Percentiles rank a stretch among this genome's conserved stretches.
Conservation (phyloP, 2,797 vertebrate species). For the Anguilla anguilla region DNA sequence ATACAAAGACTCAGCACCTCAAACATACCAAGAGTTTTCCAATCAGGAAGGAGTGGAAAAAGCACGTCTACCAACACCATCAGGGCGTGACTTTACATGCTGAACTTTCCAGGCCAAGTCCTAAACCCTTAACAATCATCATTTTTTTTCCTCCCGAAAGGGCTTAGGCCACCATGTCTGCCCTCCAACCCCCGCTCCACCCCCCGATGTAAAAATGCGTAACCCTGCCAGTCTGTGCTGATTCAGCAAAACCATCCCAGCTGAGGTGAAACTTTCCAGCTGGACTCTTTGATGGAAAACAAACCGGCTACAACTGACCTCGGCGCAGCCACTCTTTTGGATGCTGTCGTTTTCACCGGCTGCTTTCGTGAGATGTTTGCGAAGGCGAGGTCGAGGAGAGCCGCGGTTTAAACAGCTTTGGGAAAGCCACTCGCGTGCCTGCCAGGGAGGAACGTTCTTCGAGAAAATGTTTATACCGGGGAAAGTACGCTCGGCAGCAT, state of each 20-base stretch:
- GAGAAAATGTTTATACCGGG: not conserved
- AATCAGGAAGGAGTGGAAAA: slow-evolving; percentile 10
- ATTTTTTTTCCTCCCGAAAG: not conserved
- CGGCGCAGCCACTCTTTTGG: not conserved
- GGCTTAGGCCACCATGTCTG: not conserved
- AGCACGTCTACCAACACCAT: not conserved
- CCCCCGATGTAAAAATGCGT: not conserved
- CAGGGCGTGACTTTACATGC: not conserved
- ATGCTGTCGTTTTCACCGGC: not conserved
- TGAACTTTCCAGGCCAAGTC: not conserved
- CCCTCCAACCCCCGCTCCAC: not conserved
- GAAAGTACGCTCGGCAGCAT: not conserved
- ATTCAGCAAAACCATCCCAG: slow-evolving; percentile 25
- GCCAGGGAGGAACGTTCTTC: not conserved
- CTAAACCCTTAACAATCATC: not conserved
- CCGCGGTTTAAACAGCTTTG: not conserved
- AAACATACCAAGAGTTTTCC: not conserved
- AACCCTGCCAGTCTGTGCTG: not conserved
- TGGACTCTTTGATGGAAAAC: not conserved
- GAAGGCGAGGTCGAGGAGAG: slow-evolving; percentile 1
- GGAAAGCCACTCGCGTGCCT: not conserved
- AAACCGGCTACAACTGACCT: not conserved
- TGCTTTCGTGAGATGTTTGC: not conserved
- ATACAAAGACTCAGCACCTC: not conserved
- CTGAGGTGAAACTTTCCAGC: not conserved